Percentiles rank a stretch among this genome's conserved stretches.
phyloP scores from a whole-genome alignment of 2,888 invertebrate species.

The Tubiluchus corallicola region DNA sequence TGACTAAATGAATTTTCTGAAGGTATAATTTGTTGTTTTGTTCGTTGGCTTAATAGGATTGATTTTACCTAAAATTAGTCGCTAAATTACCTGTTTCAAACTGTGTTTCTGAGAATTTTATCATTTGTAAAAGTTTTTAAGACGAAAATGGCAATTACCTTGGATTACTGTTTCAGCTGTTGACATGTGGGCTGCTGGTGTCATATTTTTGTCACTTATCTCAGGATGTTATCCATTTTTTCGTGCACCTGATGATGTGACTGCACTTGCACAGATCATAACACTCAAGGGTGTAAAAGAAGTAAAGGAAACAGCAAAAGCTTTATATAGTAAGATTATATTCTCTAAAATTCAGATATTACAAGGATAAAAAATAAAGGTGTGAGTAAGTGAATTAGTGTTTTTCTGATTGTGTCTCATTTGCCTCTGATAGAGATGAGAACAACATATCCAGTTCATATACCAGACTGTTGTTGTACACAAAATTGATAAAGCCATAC shows the following conservation, averaged over 20 bases:
- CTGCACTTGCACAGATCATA: constrained; percentile 61
- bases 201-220: constrained; percentile 56
- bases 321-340: constrained; percentile 37
- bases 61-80: too few species aligned
- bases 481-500: too few species aligned
- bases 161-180: constrained; percentile 38
- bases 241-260: constrained; percentile 53
- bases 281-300: constrained; percentile 52
- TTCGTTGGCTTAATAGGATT: too few species aligned
- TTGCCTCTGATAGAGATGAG: too few species aligned
- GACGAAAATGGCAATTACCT: neutral
- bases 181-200: constrained; percentile 73
- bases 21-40: too few species aligned
- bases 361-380: neutral
- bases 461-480: constrained; percentile 24
- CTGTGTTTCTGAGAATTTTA: neutral
- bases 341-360: neutral
- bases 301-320: constrained; percentile 45
- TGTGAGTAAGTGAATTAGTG: too few species aligned
- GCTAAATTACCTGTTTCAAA: too few species aligned
- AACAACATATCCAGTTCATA: constrained; percentile 20
- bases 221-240: constrained; percentile 67
- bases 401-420: neutral
- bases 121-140: constrained; percentile 4
- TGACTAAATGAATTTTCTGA: too few species aligned